Percentiles rank a stretch among this genome's conserved stretches.
These are phyloP conservation scores for Meloidogyne hapla DNA, from an alignment of 1,140 invertebrate genomes.

Conservation along the genomic window DNA sequence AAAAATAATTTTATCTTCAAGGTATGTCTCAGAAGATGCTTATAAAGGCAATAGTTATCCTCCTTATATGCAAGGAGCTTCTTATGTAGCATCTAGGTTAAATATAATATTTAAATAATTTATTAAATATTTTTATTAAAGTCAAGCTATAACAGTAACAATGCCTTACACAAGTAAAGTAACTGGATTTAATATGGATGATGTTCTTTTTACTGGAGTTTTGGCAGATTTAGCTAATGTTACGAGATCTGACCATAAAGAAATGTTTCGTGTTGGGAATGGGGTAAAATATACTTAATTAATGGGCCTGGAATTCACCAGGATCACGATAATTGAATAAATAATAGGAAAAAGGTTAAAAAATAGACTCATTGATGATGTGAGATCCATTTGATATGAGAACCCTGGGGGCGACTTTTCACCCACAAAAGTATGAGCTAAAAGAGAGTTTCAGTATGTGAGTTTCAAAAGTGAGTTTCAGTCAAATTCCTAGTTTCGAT, in stretches of 20 bases:
- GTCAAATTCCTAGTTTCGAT: too few species aligned
- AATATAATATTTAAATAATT: too few species aligned
- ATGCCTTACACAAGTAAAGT: constrained; percentile 9
- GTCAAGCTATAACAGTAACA: neutral
- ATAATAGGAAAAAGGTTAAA: too few species aligned
- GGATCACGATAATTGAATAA: too few species aligned
- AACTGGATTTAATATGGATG: constrained; percentile 25
- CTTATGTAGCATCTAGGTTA: constrained; percentile 17
- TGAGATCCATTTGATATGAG: too few species aligned
- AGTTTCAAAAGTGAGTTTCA: too few species aligned
- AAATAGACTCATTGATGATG: too few species aligned
- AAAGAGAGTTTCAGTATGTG: too few species aligned
- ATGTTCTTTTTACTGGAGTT: constrained; percentile 37
- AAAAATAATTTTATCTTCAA: neutral
- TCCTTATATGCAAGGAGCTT: constrained; percentile 23
- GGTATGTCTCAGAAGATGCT: constrained; percentile 16
- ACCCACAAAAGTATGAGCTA: too few species aligned
- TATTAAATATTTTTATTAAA: neutral
- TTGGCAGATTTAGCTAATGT: constrained; percentile 28
- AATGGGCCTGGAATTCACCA: too few species aligned
- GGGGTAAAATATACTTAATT: neutral
- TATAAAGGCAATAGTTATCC: constrained; percentile 18
- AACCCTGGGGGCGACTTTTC: too few species aligned
- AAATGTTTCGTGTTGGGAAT: neutral
- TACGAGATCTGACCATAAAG: neutral